A percentile compares a stretch with the other conserved stretches of the same genome.
These are phyloP conservation scores for Vanessa tameamea DNA, from an alignment of 1,140 invertebrate genomes.

Conservation along the genomic window DNA sequence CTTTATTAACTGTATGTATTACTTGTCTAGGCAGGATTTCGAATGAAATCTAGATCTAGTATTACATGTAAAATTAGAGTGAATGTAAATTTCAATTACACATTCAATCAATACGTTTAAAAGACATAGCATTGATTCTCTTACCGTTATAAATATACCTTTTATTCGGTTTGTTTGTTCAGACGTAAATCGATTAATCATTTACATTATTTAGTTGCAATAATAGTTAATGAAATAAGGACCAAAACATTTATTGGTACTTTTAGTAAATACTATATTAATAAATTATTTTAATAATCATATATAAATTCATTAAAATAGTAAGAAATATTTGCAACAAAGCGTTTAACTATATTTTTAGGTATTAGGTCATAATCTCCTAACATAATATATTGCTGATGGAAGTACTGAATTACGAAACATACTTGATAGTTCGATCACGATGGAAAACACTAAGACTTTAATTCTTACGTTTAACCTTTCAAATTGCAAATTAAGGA, in stretches of 20 bases:
- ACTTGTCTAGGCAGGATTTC: conserved; percentile 9
- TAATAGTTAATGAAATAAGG: too few relatives aligned
- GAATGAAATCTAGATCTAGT: conserved; percentile 9
- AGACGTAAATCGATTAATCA: neutral
- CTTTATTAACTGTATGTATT: conserved; percentile 8
- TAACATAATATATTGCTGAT: neutral
- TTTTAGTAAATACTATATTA: too few relatives aligned
- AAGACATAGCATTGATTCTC: too few relatives aligned
- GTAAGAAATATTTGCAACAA: too few relatives aligned
- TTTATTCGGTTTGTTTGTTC: neutral
- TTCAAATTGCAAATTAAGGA: neutral
- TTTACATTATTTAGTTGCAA: neutral
- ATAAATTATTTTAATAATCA: too few relatives aligned
- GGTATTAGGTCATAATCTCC: too few relatives aligned
- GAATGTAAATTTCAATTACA: neutral
- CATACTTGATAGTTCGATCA: conserved; percentile 3
- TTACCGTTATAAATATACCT: neutral
- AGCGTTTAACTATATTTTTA: too few relatives aligned
- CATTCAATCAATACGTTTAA: too few relatives aligned
- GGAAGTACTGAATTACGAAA: neutral
- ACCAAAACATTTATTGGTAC: too few relatives aligned
- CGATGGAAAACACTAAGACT: conserved; percentile 15
- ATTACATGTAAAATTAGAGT: neutral
- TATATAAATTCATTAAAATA: too few relatives aligned
- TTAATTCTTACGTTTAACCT: conserved; percentile 7